Evolutionary conservation across 2,888 invertebrate species (phyloP).

Genomic region (Holacanthella duospinosa): DNA sequence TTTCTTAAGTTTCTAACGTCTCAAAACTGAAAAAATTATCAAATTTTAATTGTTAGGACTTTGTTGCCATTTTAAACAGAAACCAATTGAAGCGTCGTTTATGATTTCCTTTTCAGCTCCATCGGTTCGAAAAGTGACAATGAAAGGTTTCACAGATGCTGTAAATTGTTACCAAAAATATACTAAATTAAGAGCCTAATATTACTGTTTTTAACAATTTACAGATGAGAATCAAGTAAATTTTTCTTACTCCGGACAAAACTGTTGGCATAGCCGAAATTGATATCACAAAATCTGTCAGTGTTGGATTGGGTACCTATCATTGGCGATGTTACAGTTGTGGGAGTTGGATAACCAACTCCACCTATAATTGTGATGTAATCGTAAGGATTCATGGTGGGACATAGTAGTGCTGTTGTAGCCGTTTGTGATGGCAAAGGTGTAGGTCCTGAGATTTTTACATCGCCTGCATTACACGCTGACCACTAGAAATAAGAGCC

Average conservation of each 20-base stretch:
- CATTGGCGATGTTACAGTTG: neutral
- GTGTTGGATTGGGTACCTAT: conserved; percentile 12
- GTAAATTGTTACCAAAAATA: too few species aligned
- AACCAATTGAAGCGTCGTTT: conserved; percentile 24
- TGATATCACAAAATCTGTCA: conserved; percentile 31
- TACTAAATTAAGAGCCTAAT: conserved; percentile 15
- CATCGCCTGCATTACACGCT: conserved; percentile 22
- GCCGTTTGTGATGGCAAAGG: conserved; percentile 1
- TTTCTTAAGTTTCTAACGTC: too few species aligned
- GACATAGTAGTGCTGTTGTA: neutral
- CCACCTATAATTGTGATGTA: conserved; percentile 31
- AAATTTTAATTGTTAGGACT: too few species aligned
- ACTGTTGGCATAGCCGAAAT: conserved; percentile 13
- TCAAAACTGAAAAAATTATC: too few species aligned
- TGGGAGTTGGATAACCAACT: conserved; percentile 5
- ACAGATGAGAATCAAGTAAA: too few species aligned
- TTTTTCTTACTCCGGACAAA: conserved; percentile 28
- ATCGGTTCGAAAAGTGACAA: conserved; percentile 66
- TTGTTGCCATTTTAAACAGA: conserved; percentile 31
- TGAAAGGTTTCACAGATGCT: conserved; percentile 72
- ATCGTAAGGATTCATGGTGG: conserved; percentile 15
- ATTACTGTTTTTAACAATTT: neutral
- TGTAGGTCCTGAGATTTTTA: conserved; percentile 21
- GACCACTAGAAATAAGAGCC: conserved; percentile 24
- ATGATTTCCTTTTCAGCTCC: conserved; percentile 44